Percentiles rank a stretch among this genome's conserved stretches.
Evolutionary conservation across 2,797 vertebrate genomes (phyloP).

Genomic region (Anguilla pacifica): DNA sequence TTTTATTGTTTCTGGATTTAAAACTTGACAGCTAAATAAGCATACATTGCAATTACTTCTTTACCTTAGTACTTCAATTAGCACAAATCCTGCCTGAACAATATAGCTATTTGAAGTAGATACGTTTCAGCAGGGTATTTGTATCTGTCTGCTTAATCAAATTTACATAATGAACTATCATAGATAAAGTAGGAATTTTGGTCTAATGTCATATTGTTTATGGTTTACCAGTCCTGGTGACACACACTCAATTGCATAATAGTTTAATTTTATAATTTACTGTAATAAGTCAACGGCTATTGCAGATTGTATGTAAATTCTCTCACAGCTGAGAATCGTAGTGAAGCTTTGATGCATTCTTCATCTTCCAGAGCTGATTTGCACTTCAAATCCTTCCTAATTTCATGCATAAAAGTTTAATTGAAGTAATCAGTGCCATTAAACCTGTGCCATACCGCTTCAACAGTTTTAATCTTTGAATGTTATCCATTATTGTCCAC

Average conservation of each 20-base stretch:
- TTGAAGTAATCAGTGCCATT: slow-evolving; percentile 38
- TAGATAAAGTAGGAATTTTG: background rate
- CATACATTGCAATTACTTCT: background rate
- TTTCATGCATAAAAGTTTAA: slow-evolving; percentile 39
- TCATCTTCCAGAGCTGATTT: slow-evolving; percentile 19
- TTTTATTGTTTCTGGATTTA: background rate
- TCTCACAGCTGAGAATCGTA: background rate
- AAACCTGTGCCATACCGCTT: slow-evolving; percentile 25
- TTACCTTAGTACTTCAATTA: background rate
- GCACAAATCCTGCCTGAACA: background rate
- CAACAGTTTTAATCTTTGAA: slow-evolving; percentile 35
- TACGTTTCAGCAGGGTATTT: background rate
- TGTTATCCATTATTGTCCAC: slow-evolving; percentile 34
- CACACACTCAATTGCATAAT: slow-evolving; percentile 12
- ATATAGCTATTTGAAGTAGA: background rate
- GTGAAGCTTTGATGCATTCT: slow-evolving; percentile 13
- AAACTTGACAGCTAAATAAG: background rate
- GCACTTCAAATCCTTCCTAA: slow-evolving; percentile 34
- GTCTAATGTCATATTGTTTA: background rate
- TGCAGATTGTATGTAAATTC: slow-evolving; percentile 20
- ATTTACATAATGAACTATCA: background rate
- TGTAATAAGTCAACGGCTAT: slow-evolving; percentile 1
- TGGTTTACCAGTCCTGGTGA: background rate
- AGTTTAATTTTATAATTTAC: background rate
- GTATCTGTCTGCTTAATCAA: background rate